These are phyloP conservation scores for Pomatorhinus ruficollis DNA, from an alignment of 2,113 vertebrate species.

Conservation along the genomic window DNA sequence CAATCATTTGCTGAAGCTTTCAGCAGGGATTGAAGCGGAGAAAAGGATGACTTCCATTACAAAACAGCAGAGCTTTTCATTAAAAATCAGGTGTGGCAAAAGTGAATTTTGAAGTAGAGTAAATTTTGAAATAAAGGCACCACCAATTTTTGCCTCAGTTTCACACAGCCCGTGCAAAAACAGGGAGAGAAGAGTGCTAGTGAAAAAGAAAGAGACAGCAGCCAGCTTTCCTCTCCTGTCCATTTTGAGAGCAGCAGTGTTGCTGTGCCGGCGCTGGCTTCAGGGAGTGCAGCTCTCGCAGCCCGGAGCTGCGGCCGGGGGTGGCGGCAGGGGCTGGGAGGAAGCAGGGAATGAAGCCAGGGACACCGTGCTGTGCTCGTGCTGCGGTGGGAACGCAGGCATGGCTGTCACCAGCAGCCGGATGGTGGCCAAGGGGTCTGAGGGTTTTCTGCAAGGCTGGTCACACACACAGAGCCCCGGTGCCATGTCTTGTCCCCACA, in stretches of 20 bases:
- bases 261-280: not conserved
- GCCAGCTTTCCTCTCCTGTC: not conserved
- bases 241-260: not conserved
- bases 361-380: fast-evolving
- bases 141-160: not conserved
- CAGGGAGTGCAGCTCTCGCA: fast-evolving
- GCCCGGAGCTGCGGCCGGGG: not conserved
- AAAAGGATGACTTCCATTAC: not conserved
- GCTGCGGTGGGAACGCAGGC: fast-evolving
- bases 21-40: not conserved
- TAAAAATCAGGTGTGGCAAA: not conserved
- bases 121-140: not conserved
- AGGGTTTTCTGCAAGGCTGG: not conserved
- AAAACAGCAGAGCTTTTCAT: not conserved
- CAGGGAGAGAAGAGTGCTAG: not conserved
- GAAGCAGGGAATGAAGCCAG: not conserved
- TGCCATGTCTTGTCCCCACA: not conserved
- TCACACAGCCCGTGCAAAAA: not conserved
- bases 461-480: not conserved
- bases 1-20: not conserved
- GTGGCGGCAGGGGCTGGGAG: not conserved
- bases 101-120: not conserved
- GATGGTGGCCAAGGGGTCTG: not conserved
- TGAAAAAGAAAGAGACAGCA: not conserved
- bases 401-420: not conserved